These are phyloP conservation scores for Cephus spinipes DNA, from an alignment of 2,888 invertebrate genomes.

Conservation along the genomic window DNA sequence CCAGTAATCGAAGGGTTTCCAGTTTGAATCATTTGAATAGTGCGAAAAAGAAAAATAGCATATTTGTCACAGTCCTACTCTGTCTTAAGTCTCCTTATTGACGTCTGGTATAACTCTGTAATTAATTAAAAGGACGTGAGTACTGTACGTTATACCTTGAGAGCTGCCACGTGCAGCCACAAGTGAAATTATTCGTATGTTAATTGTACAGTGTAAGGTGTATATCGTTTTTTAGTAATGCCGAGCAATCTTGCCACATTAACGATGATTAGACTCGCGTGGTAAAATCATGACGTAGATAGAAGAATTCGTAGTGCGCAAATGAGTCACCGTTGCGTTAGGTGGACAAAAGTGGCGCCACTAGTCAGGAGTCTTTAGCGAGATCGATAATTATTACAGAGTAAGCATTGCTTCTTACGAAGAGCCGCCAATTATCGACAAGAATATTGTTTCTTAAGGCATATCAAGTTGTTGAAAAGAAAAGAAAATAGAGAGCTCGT, in stretches of 20 bases:
- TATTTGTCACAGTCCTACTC: background rate
- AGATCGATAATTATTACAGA: background rate
- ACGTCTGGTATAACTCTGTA: background rate
- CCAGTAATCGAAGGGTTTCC: background rate
- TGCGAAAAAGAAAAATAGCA: background rate
- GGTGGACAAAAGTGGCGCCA: background rate
- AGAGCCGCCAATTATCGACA: background rate
- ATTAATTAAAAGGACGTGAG: background rate
- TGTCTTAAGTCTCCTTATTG: background rate
- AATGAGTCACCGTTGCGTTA: background rate
- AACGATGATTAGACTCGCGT: background rate
- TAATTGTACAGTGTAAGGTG: constrained; percentile 51
- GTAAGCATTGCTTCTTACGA: background rate
- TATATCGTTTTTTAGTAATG: constrained; percentile 38
- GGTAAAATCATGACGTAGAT: background rate
- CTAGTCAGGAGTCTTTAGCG: background rate
- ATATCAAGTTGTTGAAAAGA: background rate
- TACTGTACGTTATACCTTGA: background rate
- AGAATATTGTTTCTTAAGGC: background rate
- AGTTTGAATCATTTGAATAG: background rate
- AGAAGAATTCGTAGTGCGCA: background rate
- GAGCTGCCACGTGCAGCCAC: constrained; percentile 34
- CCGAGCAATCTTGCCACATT: constrained; percentile 29
- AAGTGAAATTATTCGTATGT: constrained; percentile 51
- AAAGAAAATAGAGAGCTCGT: background rate